Evolutionary conservation across 2,888 invertebrate species (phyloP).

Genomic region (Nomada ferruginata): DNA sequence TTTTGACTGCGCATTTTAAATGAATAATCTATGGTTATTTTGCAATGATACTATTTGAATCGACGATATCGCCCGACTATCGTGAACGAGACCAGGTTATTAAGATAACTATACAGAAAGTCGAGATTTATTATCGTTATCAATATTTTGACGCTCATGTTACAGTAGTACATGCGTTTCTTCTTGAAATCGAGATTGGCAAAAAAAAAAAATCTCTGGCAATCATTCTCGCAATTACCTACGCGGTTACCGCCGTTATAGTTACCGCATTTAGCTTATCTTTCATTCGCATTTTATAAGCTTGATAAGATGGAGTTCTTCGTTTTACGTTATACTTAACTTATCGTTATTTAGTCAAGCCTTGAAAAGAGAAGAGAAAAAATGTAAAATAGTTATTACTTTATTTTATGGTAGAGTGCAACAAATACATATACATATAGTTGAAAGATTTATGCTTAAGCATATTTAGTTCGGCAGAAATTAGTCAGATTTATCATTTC

Average conservation of each 20-base stretch:
- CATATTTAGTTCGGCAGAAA: not conserved
- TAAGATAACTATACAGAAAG: constrained; percentile 15
- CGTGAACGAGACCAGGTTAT: constrained; percentile 5
- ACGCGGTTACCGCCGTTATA: constrained; percentile 6
- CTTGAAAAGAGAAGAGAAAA: not conserved
- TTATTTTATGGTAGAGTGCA: too few relatives aligned
- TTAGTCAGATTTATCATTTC: constrained; percentile 1
- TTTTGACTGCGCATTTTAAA: not conserved
- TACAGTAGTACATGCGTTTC: not conserved
- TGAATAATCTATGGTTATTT: constrained; percentile 13
- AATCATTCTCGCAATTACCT: not conserved
- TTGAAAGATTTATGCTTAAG: not conserved
- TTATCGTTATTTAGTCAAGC: not conserved
- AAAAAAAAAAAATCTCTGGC: not conserved
- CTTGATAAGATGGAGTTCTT: constrained; percentile 16
- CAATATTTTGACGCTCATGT: constrained; percentile 20
- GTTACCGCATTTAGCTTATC: constrained; percentile 17
- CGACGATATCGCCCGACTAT: not conserved
- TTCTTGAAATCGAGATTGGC: not conserved
- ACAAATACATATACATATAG: too few relatives aligned
- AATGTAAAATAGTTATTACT: too few relatives aligned
- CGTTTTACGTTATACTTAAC: not conserved
- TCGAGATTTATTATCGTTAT: constrained; percentile 33
- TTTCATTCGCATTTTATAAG: not conserved
- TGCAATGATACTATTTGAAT: constrained; percentile 18